Percentiles rank a stretch among this genome's conserved stretches.
Conservation (phyloP, 2,888 invertebrate genomes). For the Drosophila mimetica region DNA sequence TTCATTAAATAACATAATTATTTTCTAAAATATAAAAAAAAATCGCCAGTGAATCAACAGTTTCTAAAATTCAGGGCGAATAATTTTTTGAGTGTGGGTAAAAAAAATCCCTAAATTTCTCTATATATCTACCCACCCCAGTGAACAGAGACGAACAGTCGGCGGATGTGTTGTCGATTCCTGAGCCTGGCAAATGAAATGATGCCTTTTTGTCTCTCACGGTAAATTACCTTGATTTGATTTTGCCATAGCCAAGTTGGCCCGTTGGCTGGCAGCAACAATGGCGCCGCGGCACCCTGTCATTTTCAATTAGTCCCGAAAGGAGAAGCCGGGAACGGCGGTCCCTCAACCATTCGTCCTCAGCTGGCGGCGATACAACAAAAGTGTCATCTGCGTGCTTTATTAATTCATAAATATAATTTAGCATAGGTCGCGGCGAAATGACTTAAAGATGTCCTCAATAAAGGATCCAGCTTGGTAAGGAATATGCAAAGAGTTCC, state of each 20-base stretch:
- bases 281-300: slow-evolving; percentile 54
- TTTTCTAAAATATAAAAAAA: too few species aligned
- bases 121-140: background rate
- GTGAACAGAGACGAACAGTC: background rate
- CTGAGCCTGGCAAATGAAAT: slow-evolving; percentile 60
- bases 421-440: slow-evolving; percentile 43
- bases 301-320: slow-evolving; percentile 73
- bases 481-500: background rate
- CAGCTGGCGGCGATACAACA: slow-evolving; percentile 47
- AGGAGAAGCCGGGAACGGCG: slow-evolving; percentile 13
- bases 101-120: too few species aligned
- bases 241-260: slow-evolving; percentile 54
- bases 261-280: slow-evolving; percentile 36
- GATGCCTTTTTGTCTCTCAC: slow-evolving; percentile 78
- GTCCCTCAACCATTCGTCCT: slow-evolving; percentile 11
- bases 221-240: slow-evolving; percentile 80
- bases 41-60: too few species aligned
- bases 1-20: too few species aligned
- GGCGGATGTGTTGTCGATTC: slow-evolving; percentile 36
- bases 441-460: slow-evolving; percentile 42
- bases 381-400: slow-evolving; percentile 58
- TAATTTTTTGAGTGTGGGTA: too few species aligned
- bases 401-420: slow-evolving; percentile 69
- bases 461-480: slow-evolving; percentile 60
- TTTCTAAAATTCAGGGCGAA: too few species aligned